Percentiles rank a stretch among this genome's conserved stretches.
Conservation (phyloP, 2,888 invertebrate species). For the Aspidiotus rigidus region DNA sequence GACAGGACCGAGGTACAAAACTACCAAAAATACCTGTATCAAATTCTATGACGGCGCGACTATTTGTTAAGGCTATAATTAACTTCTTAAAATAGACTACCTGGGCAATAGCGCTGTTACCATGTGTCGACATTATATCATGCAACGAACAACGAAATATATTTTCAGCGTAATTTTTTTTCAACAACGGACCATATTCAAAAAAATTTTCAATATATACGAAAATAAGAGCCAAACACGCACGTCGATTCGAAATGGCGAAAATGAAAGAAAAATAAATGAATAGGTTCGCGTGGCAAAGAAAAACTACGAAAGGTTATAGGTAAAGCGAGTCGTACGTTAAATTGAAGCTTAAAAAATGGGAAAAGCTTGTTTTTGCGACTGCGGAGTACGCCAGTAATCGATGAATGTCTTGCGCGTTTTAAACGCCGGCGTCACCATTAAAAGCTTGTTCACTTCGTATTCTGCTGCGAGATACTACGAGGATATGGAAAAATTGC, state of each 20-base stretch:
- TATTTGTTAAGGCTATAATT: neutral
- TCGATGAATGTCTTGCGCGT: constrained; percentile 30
- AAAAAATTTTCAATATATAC: neutral
- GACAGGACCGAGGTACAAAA: too few species aligned
- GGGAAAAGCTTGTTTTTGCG: constrained; percentile 25
- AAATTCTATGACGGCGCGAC: too few species aligned
- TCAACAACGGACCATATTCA: constrained; percentile 15
- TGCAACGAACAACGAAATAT: constrained; percentile 15
- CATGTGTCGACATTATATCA: constrained; percentile 30
- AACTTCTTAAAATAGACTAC: constrained; percentile 7
- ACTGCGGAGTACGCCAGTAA: constrained; percentile 24
- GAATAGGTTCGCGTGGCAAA: constrained; percentile 13
- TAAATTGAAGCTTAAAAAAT: constrained; percentile 31
- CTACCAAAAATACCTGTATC: too few species aligned
- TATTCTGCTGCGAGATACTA: constrained; percentile 16
- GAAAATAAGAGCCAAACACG: neutral
- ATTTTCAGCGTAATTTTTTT: constrained; percentile 5
- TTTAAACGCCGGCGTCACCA: constrained; percentile 5
- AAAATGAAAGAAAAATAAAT: constrained; percentile 13
- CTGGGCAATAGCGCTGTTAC: constrained; percentile 28
- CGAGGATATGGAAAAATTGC: constrained; percentile 18
- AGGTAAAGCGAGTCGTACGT: constrained; percentile 28
- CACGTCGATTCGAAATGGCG: neutral
- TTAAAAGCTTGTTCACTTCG: constrained; percentile 28
- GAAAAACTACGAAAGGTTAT: constrained; percentile 29